Evolutionary conservation across 1,140 invertebrate genomes (phyloP), one percentile per base, ranked within the genome.

Genomic region (Penaeus chinensis): DNA sequence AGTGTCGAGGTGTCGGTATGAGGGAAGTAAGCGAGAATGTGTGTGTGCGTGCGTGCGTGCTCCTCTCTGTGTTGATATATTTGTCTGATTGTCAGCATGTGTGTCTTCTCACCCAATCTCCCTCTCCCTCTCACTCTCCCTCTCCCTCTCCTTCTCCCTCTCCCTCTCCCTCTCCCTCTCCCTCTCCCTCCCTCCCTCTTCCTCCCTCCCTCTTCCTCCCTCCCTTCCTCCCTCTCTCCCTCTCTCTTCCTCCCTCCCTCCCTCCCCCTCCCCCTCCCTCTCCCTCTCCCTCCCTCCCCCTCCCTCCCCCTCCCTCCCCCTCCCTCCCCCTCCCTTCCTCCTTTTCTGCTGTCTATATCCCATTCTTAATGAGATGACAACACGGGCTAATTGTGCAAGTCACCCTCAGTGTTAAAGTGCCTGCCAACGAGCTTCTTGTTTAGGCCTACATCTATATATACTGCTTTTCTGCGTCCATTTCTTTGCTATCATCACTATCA

Each of bases 41-140:
- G 74, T 77, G 32, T 37, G 74, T 77, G 74, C 1, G 47, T 11
- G 47, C 4, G 47, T 11, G 7, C 4, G 47, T 42, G 20, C 24
- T 60, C 20, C 47, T 80, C 78, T 60, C 78, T 80, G 18, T 47
- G 37, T 79, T 24, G 19, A 19, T 77, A 19, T 77, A 19, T 77
- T 32, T 3, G 20, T 77, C 74, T 77, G 32, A 32, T 2, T 32
- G 32, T 32, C 32, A 32, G 32, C 32, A 32, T 32, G 32, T 32
- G 32, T 32, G 32, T 32, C 32, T 32, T 32, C 32, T 32, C 32
- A 32, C 32, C 32, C 32, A 32, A 32, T 42, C 13, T 78, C 76
- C 11, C 37, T 78, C 13, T 42, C 77, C 5, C 37, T 79, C 42
- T 54, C 11, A 8, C 16, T 54, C 37, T 4, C n/a, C 18, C 77